These are phyloP conservation scores for Microcebus jonahi DNA, from an alignment of 2,113 vertebrate genomes.

Conservation along the genomic window DNA sequence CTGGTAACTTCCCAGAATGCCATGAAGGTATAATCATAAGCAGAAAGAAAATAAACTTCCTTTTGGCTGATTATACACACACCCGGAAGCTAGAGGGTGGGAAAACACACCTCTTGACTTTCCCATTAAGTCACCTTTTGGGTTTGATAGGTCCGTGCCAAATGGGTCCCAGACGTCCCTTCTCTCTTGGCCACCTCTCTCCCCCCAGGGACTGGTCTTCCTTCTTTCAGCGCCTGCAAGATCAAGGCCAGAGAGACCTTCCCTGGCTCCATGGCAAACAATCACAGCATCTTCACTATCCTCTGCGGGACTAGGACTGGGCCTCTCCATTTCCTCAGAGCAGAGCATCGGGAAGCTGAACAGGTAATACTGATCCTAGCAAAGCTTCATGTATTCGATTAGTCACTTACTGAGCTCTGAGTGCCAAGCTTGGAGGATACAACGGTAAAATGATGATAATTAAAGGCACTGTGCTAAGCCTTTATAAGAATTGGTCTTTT, in stretches of 20 bases:
- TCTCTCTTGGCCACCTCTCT: not conserved
- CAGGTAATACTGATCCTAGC: not conserved
- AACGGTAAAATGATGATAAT: not conserved
- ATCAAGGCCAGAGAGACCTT: not conserved
- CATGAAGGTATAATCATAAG: not conserved
- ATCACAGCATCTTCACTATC: not conserved
- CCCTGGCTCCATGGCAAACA: not conserved
- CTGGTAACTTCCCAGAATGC: not conserved
- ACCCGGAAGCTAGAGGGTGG: not conserved
- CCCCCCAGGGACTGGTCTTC: not conserved
- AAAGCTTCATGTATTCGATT: not conserved
- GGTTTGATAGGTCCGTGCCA: not conserved
- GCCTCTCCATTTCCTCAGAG: not conserved
- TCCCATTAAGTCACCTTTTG: not conserved
- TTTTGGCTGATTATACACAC: not conserved
- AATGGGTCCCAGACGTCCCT: not conserved
- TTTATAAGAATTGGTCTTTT: not conserved
- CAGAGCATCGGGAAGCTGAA: not conserved
- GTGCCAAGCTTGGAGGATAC: not conserved
- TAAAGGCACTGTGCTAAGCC: not conserved
- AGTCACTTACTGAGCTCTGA: not conserved
- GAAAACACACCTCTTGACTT: not conserved
- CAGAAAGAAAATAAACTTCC: conserved; percentile 20
- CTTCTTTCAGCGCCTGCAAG: not conserved
- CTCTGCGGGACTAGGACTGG: too few species aligned